phyloP scores from a whole-genome alignment of 2,888 invertebrate genomes.

The Glaucopsyche alexis region DNA sequence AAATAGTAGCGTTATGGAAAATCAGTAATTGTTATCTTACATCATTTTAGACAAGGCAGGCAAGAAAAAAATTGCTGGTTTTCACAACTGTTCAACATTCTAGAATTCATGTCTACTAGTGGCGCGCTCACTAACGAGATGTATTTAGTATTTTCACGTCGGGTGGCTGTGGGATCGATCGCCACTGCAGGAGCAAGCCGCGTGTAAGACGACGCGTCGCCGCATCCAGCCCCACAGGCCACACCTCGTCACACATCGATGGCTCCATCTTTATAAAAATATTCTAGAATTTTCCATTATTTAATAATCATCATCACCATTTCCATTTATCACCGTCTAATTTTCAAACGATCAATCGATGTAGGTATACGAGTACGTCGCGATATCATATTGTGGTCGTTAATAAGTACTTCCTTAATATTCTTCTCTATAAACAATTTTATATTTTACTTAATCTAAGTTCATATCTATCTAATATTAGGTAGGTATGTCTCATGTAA shows the following conservation, averaged over 20 bases:
- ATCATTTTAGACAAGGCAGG: no score
- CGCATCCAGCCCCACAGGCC: neutral
- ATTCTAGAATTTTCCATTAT: neutral
- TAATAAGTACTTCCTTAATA: no score
- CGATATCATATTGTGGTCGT: no score
- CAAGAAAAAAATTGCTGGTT: no score
- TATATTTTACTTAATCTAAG: no score
- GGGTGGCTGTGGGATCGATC: constrained; percentile 33
- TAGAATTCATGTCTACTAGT: neutral
- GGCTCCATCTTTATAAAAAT: constrained; percentile 22
- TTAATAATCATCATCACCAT: neutral
- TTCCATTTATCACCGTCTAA: neutral
- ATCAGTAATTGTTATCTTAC: no score
- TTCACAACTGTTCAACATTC: neutral
- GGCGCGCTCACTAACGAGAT: neutral
- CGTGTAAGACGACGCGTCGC: constrained; percentile 32
- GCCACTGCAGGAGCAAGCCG: constrained; percentile 37
- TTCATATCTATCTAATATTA: no score
- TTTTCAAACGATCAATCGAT: neutral
- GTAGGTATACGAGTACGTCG: no score
- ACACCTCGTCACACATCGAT: constrained; percentile 34
- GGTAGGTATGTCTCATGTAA: neutral
- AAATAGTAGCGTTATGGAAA: no score
- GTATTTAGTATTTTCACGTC: constrained; percentile 11
- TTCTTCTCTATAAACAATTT: no score